These are phyloP conservation scores for Pachypanchax playfairii DNA, from an alignment of 2,113 vertebrate genomes.

Conservation along the genomic window DNA sequence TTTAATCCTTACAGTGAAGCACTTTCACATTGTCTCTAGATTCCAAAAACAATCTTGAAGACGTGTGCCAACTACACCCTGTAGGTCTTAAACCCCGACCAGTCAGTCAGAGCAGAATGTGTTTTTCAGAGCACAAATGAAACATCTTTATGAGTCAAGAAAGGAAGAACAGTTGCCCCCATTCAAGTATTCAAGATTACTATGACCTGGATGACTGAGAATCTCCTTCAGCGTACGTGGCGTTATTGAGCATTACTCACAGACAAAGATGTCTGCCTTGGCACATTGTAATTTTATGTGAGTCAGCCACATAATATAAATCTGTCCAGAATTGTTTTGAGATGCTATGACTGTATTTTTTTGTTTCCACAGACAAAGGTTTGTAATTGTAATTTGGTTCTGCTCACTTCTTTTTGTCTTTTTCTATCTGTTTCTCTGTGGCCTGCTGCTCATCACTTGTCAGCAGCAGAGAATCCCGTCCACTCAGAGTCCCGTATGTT, in stretches of 20 bases:
- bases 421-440: too few relatives aligned
- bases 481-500: too few relatives aligned
- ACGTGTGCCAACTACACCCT: neutral
- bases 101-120: neutral
- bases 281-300: neutral
- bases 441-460: too few relatives aligned
- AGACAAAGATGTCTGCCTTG: neutral
- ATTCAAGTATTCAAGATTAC: neutral
- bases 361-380: too few relatives aligned
- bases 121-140: neutral
- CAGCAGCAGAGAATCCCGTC: too few relatives aligned
- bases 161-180: neutral
- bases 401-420: too few relatives aligned
- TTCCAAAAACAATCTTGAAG: neutral
- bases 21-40: neutral
- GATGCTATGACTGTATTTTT: neutral
- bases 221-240: neutral
- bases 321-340: neutral
- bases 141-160: neutral
- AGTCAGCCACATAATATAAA: neutral
- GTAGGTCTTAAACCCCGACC: neutral
- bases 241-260: neutral
- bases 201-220: neutral
- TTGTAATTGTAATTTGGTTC: too few relatives aligned
- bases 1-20: neutral